Evolutionary conservation across 2,113 vertebrate genomes (phyloP), one percentile per base, ranked within the genome.

Genomic region (Athene cunicularia): DNA sequence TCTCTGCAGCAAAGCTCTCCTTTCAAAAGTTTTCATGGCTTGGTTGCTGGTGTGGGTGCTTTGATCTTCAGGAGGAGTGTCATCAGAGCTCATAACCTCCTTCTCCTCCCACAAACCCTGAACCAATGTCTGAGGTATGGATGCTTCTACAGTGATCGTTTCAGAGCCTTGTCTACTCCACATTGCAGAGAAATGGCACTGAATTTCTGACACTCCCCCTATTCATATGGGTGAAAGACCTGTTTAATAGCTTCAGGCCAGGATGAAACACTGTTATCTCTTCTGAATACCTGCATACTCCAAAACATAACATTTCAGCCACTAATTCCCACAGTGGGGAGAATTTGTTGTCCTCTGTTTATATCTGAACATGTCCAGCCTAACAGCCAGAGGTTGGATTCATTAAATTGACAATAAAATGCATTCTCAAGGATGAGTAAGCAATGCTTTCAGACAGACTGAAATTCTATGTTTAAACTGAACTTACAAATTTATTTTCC

Each of bases 111-210:
- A 68, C 22, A 89, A 63, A 43, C 13, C 30, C 50, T n/a, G 32
- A 86, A 50, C 10, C 1, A 4, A 45, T 8, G 24, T 62, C 50
- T 83, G 67, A 86, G 58, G 21, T 58, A 11, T 12, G 26, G 37
- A 30, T 43, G 47, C 10, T 63, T 56, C 26, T 8, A 37, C 9
- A 52, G 49, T 0, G 0, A 26, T 5, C 63, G 14, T 35, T 39
- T 11, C 77, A 45, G 49, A 47, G 37, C 22, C 50, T 94, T 19
- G 1, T 32, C 50, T 66, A 13, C 10, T 80, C 33, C 58, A 9
- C 16, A 14, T 11, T 1, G 6, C 49, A 87, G 19, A 83, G 30
- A 77, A 67, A 45, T 5, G 19, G 32, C 47, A 45, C 35, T 62
- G 41, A 80, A 63, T 9, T 3, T 4, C 5, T 41, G 37, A 83